phyloP scores from a whole-genome alignment of 2,113 vertebrate species.

The Ameiurus melas region DNA sequence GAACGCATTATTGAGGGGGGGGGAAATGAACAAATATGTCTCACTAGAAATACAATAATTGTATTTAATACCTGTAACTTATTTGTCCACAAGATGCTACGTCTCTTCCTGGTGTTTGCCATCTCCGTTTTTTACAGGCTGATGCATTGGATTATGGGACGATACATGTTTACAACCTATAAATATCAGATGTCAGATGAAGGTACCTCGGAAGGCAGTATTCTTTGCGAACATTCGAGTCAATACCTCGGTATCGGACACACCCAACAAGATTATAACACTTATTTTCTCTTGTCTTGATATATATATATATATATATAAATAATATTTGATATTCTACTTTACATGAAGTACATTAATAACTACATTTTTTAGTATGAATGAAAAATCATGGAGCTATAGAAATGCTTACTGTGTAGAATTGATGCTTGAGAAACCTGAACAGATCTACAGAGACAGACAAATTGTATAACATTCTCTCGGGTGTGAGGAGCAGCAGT shows the following conservation, averaged over 20 bases:
- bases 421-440: not conserved
- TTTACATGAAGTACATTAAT: not conserved
- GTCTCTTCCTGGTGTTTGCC: not conserved
- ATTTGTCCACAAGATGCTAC: not conserved
- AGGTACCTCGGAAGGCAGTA: no score
- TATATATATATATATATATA: not conserved
- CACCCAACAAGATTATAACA: not conserved
- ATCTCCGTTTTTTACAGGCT: not conserved
- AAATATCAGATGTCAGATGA: no score
- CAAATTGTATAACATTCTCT: slow-evolving; percentile 22
- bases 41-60: not conserved
- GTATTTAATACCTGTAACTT: not conserved
- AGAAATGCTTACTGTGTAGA: slow-evolving; percentile 15
- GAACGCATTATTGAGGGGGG: not conserved
- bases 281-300: not conserved
- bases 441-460: not conserved
- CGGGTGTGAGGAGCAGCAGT: slow-evolving; percentile 24
- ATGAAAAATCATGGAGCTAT: not conserved
- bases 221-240: not conserved
- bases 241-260: not conserved
- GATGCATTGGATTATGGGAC: not conserved
- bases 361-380: not conserved
- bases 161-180: not conserved
- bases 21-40: not conserved
- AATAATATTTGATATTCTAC: not conserved